Evolutionary conservation across 2,888 invertebrate genomes (phyloP).

Genomic region (Buathra laborator): DNA sequence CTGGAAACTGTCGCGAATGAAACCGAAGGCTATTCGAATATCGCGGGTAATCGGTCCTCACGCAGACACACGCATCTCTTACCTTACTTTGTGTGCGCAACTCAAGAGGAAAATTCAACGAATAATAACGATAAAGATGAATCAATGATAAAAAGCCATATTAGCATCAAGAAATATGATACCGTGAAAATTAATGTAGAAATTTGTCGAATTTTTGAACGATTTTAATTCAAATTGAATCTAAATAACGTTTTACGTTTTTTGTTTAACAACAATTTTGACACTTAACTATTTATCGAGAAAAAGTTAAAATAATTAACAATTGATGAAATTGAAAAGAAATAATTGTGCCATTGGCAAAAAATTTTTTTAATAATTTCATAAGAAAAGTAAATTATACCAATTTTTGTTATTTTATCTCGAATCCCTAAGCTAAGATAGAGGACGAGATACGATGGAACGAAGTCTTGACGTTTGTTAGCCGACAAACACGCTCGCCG

Average conservation of each 20-base stretch:
- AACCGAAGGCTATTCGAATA: slow-evolving; percentile 69
- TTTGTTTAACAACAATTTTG: no score
- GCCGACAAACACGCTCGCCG: slow-evolving; percentile 61
- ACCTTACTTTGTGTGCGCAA: slow-evolving; percentile 9
- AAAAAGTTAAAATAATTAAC: neutral
- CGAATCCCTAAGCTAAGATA: neutral
- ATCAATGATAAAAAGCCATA: neutral
- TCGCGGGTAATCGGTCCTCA: slow-evolving; percentile 74
- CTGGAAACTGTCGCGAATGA: slow-evolving; percentile 67
- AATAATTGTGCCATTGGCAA: neutral
- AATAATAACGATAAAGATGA: slow-evolving; percentile 1
- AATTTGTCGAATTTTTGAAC: neutral
- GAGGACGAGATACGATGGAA: slow-evolving; percentile 33
- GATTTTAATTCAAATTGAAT: no score
- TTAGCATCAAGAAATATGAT: slow-evolving; percentile 11
- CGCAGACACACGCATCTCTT: slow-evolving; percentile 7
- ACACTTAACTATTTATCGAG: neutral
- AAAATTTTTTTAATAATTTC: neutral
- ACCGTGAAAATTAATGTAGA: neutral
- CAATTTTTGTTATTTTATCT: neutral
- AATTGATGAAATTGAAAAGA: neutral
- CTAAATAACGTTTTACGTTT: no score
- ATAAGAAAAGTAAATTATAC: slow-evolving; percentile 39
- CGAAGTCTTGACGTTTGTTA: slow-evolving; percentile 43
- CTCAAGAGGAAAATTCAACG: slow-evolving; percentile 1